Percentiles rank a stretch among this genome's conserved stretches.
phyloP scores from a whole-genome alignment of 2,797 vertebrate species.

The Myripristis jacobus region DNA sequence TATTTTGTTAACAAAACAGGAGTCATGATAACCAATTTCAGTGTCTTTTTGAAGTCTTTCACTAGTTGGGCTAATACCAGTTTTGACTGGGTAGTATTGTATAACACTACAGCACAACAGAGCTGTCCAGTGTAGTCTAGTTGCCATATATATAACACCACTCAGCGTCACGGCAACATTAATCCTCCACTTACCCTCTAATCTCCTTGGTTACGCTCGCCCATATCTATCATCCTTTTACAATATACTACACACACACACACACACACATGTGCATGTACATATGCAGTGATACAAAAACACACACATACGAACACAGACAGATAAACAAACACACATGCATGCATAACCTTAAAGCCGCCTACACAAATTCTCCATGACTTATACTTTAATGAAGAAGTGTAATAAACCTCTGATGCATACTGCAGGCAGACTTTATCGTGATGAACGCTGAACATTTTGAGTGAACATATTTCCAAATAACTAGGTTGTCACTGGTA shows the following conservation, averaged over 20 bases:
- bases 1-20: constrained; percentile 11
- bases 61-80: background rate
- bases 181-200: constrained; percentile 32
- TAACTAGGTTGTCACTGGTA: constrained; percentile 18
- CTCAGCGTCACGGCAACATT: constrained; percentile 10
- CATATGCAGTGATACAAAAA: constrained; percentile 11
- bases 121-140: background rate
- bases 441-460: background rate
- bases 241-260: background rate
- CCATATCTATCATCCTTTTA: constrained; percentile 19
- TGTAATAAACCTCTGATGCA: constrained; percentile 16
- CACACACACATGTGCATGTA: background rate
- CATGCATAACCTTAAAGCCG: too few relatives aligned
- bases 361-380: background rate
- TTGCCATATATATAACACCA: background rate
- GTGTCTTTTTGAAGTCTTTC: background rate
- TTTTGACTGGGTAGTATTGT: background rate
- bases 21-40: background rate
- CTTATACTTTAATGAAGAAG: background rate
- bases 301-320: background rate
- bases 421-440: constrained; percentile 1
- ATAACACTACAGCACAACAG: background rate
- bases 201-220: constrained; percentile 31
- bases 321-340: background rate
- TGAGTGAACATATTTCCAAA: background rate